These are phyloP conservation scores for Wiebesia pumilae DNA, from an alignment of 1,140 invertebrate species.

Conservation along the genomic window DNA sequence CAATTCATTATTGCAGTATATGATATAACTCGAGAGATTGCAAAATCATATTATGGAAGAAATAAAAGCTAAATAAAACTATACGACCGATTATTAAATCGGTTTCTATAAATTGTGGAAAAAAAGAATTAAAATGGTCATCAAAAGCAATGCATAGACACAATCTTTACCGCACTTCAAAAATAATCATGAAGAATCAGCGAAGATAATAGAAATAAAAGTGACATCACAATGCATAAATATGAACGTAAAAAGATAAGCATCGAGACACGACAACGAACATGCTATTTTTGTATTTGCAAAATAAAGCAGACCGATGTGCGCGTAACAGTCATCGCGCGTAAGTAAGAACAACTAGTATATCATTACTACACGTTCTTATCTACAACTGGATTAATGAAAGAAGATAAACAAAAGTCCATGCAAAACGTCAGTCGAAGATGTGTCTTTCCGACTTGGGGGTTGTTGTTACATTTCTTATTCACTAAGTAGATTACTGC, in stretches of 20 bases:
- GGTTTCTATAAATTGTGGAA: neutral
- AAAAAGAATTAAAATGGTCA: neutral
- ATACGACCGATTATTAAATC: neutral
- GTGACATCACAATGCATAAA: conserved; percentile 30
- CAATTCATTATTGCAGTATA: too few species aligned
- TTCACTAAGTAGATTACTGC: neutral
- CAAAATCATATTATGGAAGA: neutral
- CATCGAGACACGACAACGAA: conserved; percentile 32
- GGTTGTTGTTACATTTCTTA: neutral
- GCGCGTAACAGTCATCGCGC: conserved; percentile 5
- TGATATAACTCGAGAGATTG: too few species aligned
- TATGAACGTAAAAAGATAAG: conserved; percentile 43
- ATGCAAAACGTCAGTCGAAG: neutral
- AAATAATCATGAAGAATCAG: conserved; percentile 16
- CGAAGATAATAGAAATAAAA: conserved; percentile 5
- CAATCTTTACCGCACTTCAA: neutral
- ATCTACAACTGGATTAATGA: conserved; percentile 11
- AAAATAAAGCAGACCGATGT: conserved; percentile 22
- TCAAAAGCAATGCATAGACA: neutral
- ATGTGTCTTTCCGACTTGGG: neutral
- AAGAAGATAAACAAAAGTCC: neutral
- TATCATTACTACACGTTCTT: conserved; percentile 27
- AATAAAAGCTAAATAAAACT: neutral
- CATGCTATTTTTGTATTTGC: conserved; percentile 38
- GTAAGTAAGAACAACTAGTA: conserved; percentile 13